phyloP scores from a whole-genome alignment of 2,797 vertebrate genomes.

The Choloepus didactylus region DNA sequence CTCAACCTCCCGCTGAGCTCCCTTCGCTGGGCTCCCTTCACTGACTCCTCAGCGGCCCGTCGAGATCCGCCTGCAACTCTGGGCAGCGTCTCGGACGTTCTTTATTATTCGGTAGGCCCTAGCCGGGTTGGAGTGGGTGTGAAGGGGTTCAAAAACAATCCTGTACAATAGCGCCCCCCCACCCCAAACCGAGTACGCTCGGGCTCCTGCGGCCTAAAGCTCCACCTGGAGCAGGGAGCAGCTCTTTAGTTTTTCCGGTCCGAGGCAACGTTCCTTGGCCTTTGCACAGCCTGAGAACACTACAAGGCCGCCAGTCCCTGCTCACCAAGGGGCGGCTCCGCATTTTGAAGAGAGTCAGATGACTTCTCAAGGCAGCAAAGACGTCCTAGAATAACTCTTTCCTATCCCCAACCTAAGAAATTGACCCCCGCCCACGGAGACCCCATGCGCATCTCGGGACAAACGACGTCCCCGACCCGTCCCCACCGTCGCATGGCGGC shows the following conservation, averaged over 20 bases:
- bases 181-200: not conserved
- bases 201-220: not conserved
- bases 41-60: not conserved
- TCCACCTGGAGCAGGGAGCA: not conserved
- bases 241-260: not conserved
- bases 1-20: not conserved
- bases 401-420: not conserved
- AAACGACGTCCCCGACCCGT: not conserved
- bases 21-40: not conserved
- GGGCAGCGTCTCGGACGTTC: not conserved
- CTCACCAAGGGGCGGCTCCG: not conserved
- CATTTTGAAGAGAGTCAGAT: not conserved
- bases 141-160: not conserved
- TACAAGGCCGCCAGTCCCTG: not conserved
- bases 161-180: conserved; percentile 47
- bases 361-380: not conserved
- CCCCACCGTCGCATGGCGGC: not conserved
- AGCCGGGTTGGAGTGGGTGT: not conserved
- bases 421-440: not conserved
- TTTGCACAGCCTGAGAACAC: not conserved
- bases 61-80: conserved; percentile 27
- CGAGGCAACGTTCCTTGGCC: not conserved
- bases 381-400: not conserved
- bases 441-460: not conserved
- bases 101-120: not conserved